Base-by-base conservation (phyloP, 2,113 vertebrate species). In the Vulpes lagopus region DNA sequence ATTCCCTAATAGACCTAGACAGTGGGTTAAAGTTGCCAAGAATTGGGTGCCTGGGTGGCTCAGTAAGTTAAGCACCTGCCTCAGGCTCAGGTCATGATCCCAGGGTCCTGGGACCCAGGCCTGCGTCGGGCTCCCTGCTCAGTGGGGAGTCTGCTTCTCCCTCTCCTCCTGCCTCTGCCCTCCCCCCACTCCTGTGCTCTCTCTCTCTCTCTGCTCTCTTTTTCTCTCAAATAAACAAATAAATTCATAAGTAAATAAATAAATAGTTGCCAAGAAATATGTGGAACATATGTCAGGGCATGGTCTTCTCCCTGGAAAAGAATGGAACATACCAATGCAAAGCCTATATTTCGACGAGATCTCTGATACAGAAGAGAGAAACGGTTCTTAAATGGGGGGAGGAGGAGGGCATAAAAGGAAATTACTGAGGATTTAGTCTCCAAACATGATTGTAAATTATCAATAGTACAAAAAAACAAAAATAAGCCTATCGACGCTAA, bases 301-400 rank as follows among this genome's bases (percentile, higher is more conserved):
- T 81, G 81, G 87, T 67, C 43, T 81, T 81, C 38, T 32, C 74
- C 27, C 32, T 55, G 38, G 74, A 35, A 84, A 89, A 93, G 25
- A 85, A 49, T 0, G 53, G 23, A 27, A 38, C 23, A 57, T 15
- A 71, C 11, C 4, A 65, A 5, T 32, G 32, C 20, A 79, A 60
- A 83, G 20, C 15, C 23, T 80, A 7, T 8, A 35, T 32, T 67
- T 60, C 30, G 81, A 38, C 67, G 55, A n/a, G 57, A 78, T 90
- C 67, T 89, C 43, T 92, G 12, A 74, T 74, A 65, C n/a, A 43
- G 20, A 84, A 64, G 79, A 84, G 32, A 96, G 51, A 92, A 60
- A 22, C 22, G 11, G 14, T 64, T 67, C 62, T n/a, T 23, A 38
- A 0, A 1, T 78, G 16, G 11, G 43, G 62, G 14, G 49, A 78